Percentiles rank a stretch among this genome's conserved stretches.
These are phyloP conservation scores for Clamator glandarius DNA, from an alignment of 2,797 vertebrate genomes.

Conservation along the genomic window DNA sequence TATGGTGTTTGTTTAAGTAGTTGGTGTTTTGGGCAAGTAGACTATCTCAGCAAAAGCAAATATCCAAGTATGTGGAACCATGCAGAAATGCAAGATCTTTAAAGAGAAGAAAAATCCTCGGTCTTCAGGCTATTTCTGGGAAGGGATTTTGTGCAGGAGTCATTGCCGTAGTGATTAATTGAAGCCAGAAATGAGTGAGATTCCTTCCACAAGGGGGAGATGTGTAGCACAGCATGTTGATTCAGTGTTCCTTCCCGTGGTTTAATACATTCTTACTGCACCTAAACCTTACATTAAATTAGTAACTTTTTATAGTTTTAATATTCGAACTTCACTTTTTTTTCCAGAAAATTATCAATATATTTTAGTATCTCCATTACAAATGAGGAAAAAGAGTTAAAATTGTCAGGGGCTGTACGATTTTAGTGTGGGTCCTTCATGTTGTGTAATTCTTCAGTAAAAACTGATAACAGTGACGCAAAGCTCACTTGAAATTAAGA, in stretches of 20 bases:
- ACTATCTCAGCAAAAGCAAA: background rate
- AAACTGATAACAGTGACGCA: background rate
- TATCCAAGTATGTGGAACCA: background rate
- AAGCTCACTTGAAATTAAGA: background rate
- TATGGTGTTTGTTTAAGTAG: background rate
- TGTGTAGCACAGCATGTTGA: background rate
- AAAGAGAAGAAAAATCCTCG: background rate
- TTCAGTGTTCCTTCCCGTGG: background rate
- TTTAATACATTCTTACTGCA: background rate
- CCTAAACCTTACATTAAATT: background rate
- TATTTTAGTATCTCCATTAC: background rate
- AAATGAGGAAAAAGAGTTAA: background rate
- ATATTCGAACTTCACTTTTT: background rate
- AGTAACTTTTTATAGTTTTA: background rate
- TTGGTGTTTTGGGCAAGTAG: background rate
- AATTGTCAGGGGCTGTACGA: background rate
- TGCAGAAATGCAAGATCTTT: background rate
- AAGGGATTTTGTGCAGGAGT: background rate
- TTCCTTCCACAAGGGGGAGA: slow-evolving; percentile 34
- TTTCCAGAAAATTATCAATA: background rate
- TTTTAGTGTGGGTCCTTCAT: background rate
- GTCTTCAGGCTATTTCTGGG: background rate
- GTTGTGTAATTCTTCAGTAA: background rate
- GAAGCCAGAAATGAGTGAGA: background rate
- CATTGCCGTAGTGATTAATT: background rate